Base-by-base conservation (phyloP, 1,140 invertebrate genomes). In the Condylostylus longicornis region DNA sequence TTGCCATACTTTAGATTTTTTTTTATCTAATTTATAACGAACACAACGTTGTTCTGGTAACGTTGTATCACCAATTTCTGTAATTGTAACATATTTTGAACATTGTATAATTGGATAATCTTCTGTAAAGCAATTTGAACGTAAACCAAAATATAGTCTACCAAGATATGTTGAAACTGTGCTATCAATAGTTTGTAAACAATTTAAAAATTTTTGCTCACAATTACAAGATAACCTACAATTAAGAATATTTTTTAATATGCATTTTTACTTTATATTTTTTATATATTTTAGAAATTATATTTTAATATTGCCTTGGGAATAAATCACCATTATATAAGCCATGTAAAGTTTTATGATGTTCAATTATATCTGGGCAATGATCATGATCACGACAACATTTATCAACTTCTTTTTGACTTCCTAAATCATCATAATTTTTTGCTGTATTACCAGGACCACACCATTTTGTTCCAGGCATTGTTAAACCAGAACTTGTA, bases 321-420 rank as follows among this genome's bases (percentile, higher is more conserved):
- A 72, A 74, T 45, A 66, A 69, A 5, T 67, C 64, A 0, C 63
- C 48, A 55, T 82, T 82, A 9, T 67, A 73, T 5, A 81, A 54
- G 32, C 70, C 72, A 46, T 79, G 52, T 30, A 70, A 69, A 0
- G 64, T 66, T 38, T 68, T 58, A 12, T 38, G 35, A 2, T 71
- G 64, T 22, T 61, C 56, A 13, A 83, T 74, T 1, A 58, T 58
- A 21, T 69, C 55, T 33, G 78, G 77, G 48, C 83, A 87, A 40
- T 73, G 63, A 55, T 87, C 83, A 46, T 87, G 84, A 0, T 65
- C 66, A 1, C 83, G 62, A 56, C 83, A 89, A 50, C 84, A 88
- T 20, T 60, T 70, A 51, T 88, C 84, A 0, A 79, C 72, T 29
- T 77, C 71, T 9, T 51, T 49, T 21, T 69, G 67, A 6, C 51